Percentiles rank a stretch among this genome's conserved stretches.
Evolutionary conservation across 53 echinoderm and acorn worm genomes (phyloP).

Genomic region (Luidia sarsii): DNA sequence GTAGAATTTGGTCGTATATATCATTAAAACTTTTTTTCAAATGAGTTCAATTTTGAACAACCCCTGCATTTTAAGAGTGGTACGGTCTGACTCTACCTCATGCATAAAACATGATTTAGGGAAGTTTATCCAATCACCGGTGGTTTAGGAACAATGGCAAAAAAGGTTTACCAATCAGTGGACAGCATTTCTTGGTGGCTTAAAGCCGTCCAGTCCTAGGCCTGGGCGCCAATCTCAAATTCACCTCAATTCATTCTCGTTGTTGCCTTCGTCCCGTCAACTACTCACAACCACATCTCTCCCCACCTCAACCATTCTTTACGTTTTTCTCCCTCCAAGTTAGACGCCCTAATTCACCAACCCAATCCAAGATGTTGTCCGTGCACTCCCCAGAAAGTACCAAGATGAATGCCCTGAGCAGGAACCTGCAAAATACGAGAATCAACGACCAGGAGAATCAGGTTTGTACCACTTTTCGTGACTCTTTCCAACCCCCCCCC

Average conservation of each 20-base stretch:
- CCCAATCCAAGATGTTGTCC: slow-evolving; percentile 73
- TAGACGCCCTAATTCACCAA: too few relatives aligned
- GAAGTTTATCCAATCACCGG: slow-evolving; percentile 22
- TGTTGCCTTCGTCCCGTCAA: slow-evolving; percentile 9
- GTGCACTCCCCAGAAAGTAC: slow-evolving; percentile 85
- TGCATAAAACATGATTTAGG: too few relatives aligned
- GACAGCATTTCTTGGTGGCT: neutral
- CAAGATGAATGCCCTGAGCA: slow-evolving; percentile 70
- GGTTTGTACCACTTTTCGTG: too few relatives aligned
- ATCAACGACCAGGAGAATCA: slow-evolving; percentile 85
- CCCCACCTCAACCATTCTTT: neutral
- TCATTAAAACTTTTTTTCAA: too few relatives aligned
- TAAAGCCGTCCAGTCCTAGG: neutral
- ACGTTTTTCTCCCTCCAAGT: neutral
- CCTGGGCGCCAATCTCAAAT: neutral
- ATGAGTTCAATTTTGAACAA: too few relatives aligned
- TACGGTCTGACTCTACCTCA: too few relatives aligned
- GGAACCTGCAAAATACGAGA: slow-evolving; percentile 58
- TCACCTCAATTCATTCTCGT: slow-evolving; percentile 17
- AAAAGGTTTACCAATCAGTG: neutral
- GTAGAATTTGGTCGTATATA: too few relatives aligned
- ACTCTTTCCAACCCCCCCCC: too few relatives aligned
- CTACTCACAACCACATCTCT: neutral
- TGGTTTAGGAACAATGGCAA: neutral
- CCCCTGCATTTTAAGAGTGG: too few relatives aligned